Conservation (phyloP, 2,113 vertebrate species). For the Paracyprichromis sp. region DNA sequence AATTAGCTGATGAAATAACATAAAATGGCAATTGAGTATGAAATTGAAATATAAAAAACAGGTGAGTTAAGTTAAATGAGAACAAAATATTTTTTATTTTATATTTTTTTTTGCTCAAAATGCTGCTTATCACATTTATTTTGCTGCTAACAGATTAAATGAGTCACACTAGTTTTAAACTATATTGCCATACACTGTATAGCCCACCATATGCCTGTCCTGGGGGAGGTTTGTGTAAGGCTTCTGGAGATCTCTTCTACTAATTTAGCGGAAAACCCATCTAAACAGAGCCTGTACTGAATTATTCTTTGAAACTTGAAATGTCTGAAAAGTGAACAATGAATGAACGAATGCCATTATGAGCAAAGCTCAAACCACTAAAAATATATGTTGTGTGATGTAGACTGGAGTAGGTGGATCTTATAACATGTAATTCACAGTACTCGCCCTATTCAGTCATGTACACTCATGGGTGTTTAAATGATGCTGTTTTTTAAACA, state of each 20-base stretch:
- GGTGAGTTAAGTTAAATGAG: background rate
- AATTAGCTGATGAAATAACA: background rate
- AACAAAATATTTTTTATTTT: background rate
- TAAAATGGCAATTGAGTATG: background rate
- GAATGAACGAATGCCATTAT: background rate
- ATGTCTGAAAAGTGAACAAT: slow-evolving; percentile 19
- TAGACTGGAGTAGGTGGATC: background rate
- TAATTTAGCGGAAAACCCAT: slow-evolving; percentile 24
- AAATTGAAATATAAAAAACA: background rate
- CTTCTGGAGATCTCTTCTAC: slow-evolving; percentile 31
- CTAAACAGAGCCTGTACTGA: slow-evolving; percentile 35
- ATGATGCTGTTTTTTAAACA: background rate
- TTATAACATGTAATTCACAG: background rate
- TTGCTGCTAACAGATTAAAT: background rate
- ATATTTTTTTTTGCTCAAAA: background rate
- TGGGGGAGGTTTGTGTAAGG: slow-evolving; percentile 44
- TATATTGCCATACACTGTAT: background rate
- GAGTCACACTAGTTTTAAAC: background rate
- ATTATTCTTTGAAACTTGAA: slow-evolving; percentile 59
- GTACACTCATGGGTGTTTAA: background rate
- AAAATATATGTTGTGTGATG: background rate
- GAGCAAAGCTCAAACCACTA: background rate
- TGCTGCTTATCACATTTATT: background rate
- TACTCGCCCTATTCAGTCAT: background rate
- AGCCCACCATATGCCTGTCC: slow-evolving; percentile 39